Evolutionary conservation across 2,113 vertebrate genomes (phyloP).

Genomic region (Isurus oxyrinchus): DNA sequence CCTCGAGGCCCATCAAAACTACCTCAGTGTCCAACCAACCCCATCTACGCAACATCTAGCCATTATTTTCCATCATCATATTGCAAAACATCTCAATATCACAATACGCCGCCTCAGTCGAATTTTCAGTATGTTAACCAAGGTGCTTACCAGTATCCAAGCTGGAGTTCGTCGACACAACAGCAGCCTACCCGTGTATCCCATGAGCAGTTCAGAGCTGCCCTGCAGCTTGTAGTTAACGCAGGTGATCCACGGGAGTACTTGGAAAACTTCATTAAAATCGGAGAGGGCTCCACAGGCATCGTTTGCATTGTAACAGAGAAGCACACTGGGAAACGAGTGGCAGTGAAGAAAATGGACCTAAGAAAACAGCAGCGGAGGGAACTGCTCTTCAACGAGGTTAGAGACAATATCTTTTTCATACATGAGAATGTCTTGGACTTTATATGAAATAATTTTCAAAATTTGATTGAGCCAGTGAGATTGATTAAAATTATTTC

Average conservation of each 20-base stretch:
- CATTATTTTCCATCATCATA: slow-evolving; percentile 81
- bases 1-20: slow-evolving; percentile 83
- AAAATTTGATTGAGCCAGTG: neutral
- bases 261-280: slow-evolving; percentile 96
- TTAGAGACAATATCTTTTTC: slow-evolving; percentile 44
- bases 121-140: slow-evolving; percentile 85
- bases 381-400: slow-evolving; percentile 97
- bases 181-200: slow-evolving; percentile 84
- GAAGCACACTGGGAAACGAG: slow-evolving; percentile 92
- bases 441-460: neutral
- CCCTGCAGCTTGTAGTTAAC: slow-evolving; percentile 92
- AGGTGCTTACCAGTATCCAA: slow-evolving; percentile 82
- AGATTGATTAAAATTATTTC: neutral
- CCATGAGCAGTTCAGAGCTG: slow-evolving; percentile 94
- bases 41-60: slow-evolving; percentile 69
- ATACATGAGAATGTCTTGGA: neutral
- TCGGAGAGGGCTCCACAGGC: slow-evolving; percentile 92
- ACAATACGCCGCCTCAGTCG: slow-evolving; percentile 72
- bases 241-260: slow-evolving; percentile 93
- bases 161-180: slow-evolving; percentile 89
- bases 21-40: slow-evolving; percentile 88
- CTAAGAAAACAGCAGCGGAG: slow-evolving; percentile 92
- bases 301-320: slow-evolving; percentile 96
- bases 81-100: slow-evolving; percentile 77
- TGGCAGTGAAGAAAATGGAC: slow-evolving; percentile 98